Evolutionary conservation across 2,113 vertebrate genomes (phyloP).

Genomic region (Myrmecophaga tridactyla): DNA sequence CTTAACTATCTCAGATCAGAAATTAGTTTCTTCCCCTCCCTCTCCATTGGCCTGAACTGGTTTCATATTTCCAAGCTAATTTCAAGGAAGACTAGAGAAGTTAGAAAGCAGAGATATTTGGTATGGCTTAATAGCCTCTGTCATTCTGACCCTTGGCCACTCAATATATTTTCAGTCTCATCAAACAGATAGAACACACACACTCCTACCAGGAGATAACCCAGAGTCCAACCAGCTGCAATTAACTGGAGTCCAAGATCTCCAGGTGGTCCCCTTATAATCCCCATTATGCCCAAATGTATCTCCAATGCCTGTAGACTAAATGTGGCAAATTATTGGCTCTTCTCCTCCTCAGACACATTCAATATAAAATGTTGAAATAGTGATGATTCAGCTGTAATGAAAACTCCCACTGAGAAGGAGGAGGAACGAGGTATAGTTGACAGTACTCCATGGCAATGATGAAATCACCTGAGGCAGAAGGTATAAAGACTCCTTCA

Average conservation of each 20-base stretch:
- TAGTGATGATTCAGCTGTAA: not conserved
- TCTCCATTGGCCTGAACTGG: not conserved
- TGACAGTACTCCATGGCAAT: not conserved
- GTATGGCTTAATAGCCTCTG: not conserved
- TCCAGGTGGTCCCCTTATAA: not conserved
- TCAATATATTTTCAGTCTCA: not conserved
- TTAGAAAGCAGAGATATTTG: not conserved
- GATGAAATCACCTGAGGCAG: not conserved
- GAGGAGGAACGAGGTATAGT: not conserved
- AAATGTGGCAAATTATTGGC: not conserved
- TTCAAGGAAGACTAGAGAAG: not conserved
- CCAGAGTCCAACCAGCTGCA: not conserved
- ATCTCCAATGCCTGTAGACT: not conserved
- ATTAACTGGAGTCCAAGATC: not conserved
- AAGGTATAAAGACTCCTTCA: not conserved
- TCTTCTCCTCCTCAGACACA: not conserved
- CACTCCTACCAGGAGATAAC: not conserved
- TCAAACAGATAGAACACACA: not conserved
- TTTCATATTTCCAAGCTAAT: not conserved
- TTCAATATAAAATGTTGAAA: not conserved
- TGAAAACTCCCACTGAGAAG: not conserved
- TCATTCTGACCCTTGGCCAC: not conserved
- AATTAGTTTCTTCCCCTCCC: not conserved
- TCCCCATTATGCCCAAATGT: not conserved
- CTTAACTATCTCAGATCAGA: not conserved